phyloP scores from a whole-genome alignment of 2,797 vertebrate species.

The Heliangelus exortis region DNA sequence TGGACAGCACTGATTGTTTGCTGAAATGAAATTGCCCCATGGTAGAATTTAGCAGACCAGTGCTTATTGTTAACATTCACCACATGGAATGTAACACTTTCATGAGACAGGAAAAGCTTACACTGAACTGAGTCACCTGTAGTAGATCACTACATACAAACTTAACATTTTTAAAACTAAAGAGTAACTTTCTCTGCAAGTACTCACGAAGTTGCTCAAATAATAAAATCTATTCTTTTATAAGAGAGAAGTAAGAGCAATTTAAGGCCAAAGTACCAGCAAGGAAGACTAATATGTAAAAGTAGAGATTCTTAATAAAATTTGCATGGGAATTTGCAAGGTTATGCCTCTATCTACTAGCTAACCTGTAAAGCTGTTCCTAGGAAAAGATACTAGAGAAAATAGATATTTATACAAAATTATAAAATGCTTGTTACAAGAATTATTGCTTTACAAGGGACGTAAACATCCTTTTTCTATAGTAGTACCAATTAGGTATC shows the following conservation, averaged over 20 bases:
- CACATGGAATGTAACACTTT: not conserved
- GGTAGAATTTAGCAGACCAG: not conserved
- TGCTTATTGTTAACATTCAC: not conserved
- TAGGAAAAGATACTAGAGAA: conserved; percentile 81
- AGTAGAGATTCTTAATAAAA: conserved; percentile 67
- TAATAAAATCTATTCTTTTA: conserved; percentile 59
- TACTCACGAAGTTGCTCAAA: conserved; percentile 42
- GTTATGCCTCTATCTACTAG: conserved; percentile 64
- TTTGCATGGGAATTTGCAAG: conserved; percentile 67
- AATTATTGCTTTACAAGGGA: conserved; percentile 82
- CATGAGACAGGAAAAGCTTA: not conserved
- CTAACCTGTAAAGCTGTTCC: conserved; percentile 75
- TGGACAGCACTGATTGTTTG: conserved; percentile 10
- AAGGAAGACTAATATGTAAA: conserved; percentile 69
- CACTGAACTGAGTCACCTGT: not conserved
- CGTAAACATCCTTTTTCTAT: conserved; percentile 74
- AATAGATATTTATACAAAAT: conserved; percentile 86
- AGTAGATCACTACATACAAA: not conserved
- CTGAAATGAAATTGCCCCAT: not conserved
- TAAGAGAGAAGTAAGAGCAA: conserved; percentile 37
- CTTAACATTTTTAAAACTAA: not conserved
- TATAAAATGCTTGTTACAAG: conserved; percentile 79
- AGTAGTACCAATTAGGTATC: conserved; percentile 75
- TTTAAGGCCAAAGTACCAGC: conserved; percentile 68
- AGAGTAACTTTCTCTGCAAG: conserved; percentile 32